These are phyloP conservation scores for Amiota mariae DNA, from an alignment of 2,888 invertebrate genomes.

Conservation along the genomic window DNA sequence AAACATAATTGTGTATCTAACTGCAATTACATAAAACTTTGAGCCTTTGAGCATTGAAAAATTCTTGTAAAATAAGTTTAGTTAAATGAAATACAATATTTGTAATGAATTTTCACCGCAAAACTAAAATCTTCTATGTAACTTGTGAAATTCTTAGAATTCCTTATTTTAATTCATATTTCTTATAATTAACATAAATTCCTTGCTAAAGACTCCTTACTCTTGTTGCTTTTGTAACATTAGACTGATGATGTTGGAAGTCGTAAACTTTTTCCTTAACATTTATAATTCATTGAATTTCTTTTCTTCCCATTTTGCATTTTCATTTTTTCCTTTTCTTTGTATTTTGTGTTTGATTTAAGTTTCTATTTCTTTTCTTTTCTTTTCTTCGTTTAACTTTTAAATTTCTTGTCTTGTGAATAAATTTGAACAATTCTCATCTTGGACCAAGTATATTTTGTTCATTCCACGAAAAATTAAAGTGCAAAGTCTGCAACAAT, in stretches of 20 bases:
- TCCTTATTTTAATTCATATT: not conserved
- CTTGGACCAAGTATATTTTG: no score
- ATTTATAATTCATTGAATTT: not conserved
- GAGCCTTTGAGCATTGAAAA: not conserved
- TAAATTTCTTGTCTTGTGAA: not conserved
- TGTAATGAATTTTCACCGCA: conserved; percentile 13
- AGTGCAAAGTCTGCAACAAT: no score
- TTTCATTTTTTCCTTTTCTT: conserved; percentile 5
- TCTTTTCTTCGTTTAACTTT: not conserved
- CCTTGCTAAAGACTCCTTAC: conserved; percentile 11
- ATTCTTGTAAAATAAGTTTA: not conserved
- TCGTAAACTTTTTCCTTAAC: no score
- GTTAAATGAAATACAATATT: not conserved
- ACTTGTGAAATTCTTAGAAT: not conserved
- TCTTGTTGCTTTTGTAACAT: not conserved
- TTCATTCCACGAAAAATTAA: no score
- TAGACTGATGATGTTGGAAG: no score
- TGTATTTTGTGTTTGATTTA: conserved; percentile 25
- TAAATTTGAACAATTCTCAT: no score
- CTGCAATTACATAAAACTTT: not conserved
- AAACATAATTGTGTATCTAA: no score
- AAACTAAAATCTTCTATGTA: conserved; percentile 7
- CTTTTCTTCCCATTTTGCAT: conserved; percentile 11
- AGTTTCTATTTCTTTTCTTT: not conserved
- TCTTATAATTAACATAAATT: conserved; percentile 35